Base-by-base conservation (phyloP, 1,140 invertebrate species). In the Eulimnadia texana region DNA sequence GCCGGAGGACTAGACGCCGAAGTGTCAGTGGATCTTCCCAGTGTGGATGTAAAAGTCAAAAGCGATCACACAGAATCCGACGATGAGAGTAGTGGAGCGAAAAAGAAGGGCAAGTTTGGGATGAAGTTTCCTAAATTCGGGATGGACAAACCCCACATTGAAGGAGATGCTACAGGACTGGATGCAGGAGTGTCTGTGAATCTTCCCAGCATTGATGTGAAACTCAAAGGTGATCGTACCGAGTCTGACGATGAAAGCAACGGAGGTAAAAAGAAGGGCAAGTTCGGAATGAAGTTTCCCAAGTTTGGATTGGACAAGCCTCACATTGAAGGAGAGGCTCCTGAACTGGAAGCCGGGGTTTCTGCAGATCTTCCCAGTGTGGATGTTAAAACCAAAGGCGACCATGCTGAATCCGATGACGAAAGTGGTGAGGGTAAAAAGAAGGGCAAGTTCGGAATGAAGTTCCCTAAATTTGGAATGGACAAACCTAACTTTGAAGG, bases 261-360 rank as follows among this genome's bases (percentile, higher is more conserved):
- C 10, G 29, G 11, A 55, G 25, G 53, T 6, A 47, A 54, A 52
- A 54, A 54, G 60, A 29, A 50, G 52, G 25, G 49, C 1, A 53
- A 61, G 29, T n/a, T 61, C 20, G 29, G 29, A 3, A 33, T 61
- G 6, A 61, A 61, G 33, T 22, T 61, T 28, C 60, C 60, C 1
- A 61, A 23, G 13, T 10, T 61, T 24, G 29, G 24, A n/a, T 24
- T 57, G 1, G 42, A 27, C 0, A 61, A 61, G n/a, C 49, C 23
- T 53, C 42, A 61, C 22, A 23, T 53, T 2, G 60, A 61, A 25
- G n/a, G 29, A 6, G 51, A 27, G 9, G 9, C 33, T 19, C 50
- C 22, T 10, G 50, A 54, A 19, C 13, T 53, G 3, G 27, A 33
- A 10, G 20, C 16, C n/a, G 60, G 53, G 16, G 16, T 42, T 42